Base-by-base conservation (phyloP, 2,797 vertebrate species). In the Helicolenus hilgendorfi region DNA sequence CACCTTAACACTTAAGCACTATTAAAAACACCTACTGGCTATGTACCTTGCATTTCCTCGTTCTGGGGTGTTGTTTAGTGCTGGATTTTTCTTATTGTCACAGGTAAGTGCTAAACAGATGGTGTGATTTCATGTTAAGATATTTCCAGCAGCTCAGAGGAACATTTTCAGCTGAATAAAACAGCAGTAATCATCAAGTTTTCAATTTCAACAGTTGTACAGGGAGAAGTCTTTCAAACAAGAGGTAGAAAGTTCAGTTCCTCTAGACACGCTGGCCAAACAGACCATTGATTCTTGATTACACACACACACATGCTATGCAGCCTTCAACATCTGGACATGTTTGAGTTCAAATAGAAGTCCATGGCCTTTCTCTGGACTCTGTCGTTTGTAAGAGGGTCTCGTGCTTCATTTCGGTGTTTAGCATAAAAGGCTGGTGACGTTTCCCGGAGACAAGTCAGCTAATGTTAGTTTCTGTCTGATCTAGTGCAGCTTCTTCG, bases 381-480 rank as follows among this genome's bases (percentile, higher is more conserved):
- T 33, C 27, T 62, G 11, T 15, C 27, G 41, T 53, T 71, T 56
- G 49, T 33, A 56, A 35, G 49, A 15, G 2, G 2, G 27, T 64
- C 3, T 58, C 0, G 2, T 29, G 27, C 38, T 22, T 31, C 35
- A 41, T 31, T 24, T 58, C 11, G 27, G 31, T 36, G 33, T 56
- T 67, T 2, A 53, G 29, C 73, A 36, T 74, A 69, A 82, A 87
- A 77, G 49, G 65, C 36, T 1, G 2, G 53, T 22, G 74, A 69
- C 2, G 41, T 76, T 83, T 79, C 83, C 76, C 73, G 29, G 71
- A 87, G 71, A 83, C 81, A 65, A 78, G 71, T 73, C 62, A 67
- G 62, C 56, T 79, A 29, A 72, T 72, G 68, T 41, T 41, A 68
- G 65, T 76, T 73, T 70, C 33, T 84, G 72, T 79, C 65, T 84